Conservation (phyloP, 2,888 invertebrate species). For the Ptilodon capucinus region DNA sequence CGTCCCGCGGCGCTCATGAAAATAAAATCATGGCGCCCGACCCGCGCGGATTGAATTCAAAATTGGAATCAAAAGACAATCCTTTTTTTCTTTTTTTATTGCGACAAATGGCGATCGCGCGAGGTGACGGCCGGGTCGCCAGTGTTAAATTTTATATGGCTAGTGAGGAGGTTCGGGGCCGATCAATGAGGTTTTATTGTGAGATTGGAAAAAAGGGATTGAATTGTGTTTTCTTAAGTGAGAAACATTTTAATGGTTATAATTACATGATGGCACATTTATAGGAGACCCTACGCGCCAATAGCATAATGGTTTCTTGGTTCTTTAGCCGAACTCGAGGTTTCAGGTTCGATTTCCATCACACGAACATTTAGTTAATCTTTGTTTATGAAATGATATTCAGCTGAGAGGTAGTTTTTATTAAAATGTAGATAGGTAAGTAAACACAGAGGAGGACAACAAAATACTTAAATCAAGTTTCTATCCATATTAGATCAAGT, state of each 20-base stretch:
- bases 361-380: background rate
- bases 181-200: conserved; percentile 24
- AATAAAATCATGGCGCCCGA: conserved; percentile 79
- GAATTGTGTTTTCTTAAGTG: conserved; percentile 11
- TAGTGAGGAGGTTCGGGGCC: conserved; percentile 33
- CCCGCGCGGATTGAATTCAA: conserved; percentile 78
- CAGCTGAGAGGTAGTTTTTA: too few species aligned
- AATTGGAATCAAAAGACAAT: conserved; percentile 80
- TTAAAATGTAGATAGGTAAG: too few species aligned
- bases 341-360: background rate
- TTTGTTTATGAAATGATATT: too few species aligned
- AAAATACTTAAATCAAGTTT: too few species aligned
- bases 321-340: background rate
- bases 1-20: conserved; percentile 75
- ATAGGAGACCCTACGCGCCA: background rate
- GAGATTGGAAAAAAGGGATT: conserved; percentile 16
- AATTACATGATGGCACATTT: background rate
- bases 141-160: conserved; percentile 70
- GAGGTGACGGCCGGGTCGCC: conserved; percentile 55
- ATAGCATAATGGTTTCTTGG: background rate
- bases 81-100: conserved; percentile 73
- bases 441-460: too few species aligned
- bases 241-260: background rate
- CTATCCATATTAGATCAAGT: too few species aligned
- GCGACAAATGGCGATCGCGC: conserved; percentile 62